A percentile compares a stretch with the other conserved stretches of the same genome.
Evolutionary conservation across 2,797 vertebrate species (phyloP).

Genomic region (Decapterus maruadsi): DNA sequence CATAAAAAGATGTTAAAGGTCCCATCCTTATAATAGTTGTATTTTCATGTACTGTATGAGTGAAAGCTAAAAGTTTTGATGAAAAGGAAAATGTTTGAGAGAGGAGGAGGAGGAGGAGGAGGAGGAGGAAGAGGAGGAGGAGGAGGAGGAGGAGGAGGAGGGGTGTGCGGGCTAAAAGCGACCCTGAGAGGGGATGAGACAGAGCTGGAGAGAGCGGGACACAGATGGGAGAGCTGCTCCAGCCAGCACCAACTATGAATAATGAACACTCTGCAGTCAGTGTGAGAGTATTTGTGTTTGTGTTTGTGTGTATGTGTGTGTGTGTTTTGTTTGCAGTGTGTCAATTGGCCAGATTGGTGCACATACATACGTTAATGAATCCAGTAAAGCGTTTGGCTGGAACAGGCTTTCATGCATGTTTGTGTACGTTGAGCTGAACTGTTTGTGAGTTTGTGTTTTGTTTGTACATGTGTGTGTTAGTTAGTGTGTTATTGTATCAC

Average conservation of each 20-base stretch:
- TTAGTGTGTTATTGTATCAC: neutral
- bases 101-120: too few relatives aligned
- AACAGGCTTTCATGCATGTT: constrained; percentile 17
- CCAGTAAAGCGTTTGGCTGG: constrained; percentile 28
- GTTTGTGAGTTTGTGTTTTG: constrained; percentile 3
- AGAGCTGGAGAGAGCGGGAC: constrained; percentile 25
- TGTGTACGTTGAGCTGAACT: constrained; percentile 25
- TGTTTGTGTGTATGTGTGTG: neutral
- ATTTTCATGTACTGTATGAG: too few relatives aligned
- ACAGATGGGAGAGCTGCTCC: constrained; percentile 47
- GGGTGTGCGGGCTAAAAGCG: neutral
- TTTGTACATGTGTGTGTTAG: constrained; percentile 5
- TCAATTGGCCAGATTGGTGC: constrained; percentile 27
- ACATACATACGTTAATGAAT: constrained; percentile 21
- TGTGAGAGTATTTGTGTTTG: neutral
- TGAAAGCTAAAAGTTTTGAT: neutral
- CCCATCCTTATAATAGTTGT: too few relatives aligned
- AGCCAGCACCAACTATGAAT: constrained; percentile 46
- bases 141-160: neutral
- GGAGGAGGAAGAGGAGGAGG: too few relatives aligned
- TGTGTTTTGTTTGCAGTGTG: constrained; percentile 14
- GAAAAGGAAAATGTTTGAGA: neutral
- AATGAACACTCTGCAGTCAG: constrained; percentile 41
- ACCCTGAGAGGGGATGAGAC: neutral
- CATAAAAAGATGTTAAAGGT: neutral